A percentile compares a stretch with the other conserved stretches of the same genome.
Conservation (phyloP, 2,888 invertebrate genomes). For the Strigamia crassipes region DNA sequence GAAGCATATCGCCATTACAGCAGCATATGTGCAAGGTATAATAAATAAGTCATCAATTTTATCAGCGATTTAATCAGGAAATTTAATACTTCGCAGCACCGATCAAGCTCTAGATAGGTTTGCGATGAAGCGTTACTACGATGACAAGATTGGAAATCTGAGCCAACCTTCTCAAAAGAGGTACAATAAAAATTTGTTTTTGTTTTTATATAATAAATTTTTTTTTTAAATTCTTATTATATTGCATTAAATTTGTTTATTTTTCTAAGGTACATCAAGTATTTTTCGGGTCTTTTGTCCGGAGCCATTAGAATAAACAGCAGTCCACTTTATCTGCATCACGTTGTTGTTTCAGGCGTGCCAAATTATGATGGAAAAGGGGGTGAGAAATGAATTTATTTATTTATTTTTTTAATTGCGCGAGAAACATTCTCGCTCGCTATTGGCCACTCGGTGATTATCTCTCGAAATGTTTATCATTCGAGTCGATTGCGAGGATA, state of each 20-base stretch:
- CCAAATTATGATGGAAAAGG: conserved; percentile 69
- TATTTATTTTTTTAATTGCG: conserved; percentile 26
- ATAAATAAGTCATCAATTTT: conserved; percentile 39
- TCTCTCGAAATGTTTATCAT: conserved; percentile 25
- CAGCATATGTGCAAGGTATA: conserved; percentile 76
- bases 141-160: conserved; percentile 74
- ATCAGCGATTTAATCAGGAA: conserved; percentile 11
- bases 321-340: conserved; percentile 81
- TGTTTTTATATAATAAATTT: neutral
- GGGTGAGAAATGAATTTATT: conserved; percentile 57
- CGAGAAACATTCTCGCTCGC: neutral
- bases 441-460: conserved; percentile 7
- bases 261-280: conserved; percentile 78
- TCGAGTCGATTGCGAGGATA: neutral
- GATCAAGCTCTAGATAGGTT: conserved; percentile 81
- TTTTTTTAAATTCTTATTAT: no score
- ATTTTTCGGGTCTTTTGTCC: conserved; percentile 86
- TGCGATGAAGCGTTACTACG: conserved; percentile 88
- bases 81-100: conserved; percentile 56
- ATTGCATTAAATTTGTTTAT: neutral
- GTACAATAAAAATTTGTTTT: conserved; percentile 53
- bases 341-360: conserved; percentile 83
- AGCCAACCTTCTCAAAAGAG: conserved; percentile 76
- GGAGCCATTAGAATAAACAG: conserved; percentile 88
- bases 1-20: conserved; percentile 94